Conservation (phyloP, 1,140 invertebrate species). For the Augochlora pura region DNA sequence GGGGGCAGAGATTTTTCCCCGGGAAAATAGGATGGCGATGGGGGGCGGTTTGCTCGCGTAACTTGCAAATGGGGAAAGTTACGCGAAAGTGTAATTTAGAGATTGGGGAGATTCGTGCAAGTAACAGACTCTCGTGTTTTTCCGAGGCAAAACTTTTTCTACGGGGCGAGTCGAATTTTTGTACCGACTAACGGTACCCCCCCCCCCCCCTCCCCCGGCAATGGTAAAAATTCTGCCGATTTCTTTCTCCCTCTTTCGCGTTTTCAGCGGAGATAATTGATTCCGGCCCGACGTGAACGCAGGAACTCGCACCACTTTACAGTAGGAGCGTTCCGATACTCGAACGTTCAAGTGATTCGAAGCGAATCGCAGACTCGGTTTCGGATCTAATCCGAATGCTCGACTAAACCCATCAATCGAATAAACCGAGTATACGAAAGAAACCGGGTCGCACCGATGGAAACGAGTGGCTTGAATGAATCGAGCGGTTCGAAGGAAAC, state of each 20-base stretch:
- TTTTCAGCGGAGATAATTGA: neutral
- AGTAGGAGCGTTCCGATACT: neutral
- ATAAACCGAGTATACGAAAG: too few relatives aligned
- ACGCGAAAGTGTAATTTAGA: constrained; percentile 21
- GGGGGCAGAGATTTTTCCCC: neutral
- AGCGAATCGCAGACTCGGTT: neutral
- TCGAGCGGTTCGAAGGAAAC: too few relatives aligned
- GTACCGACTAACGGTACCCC: neutral
- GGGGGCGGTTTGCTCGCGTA: neutral
- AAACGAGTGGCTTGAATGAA: too few relatives aligned
- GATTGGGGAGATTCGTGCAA: constrained; percentile 43
- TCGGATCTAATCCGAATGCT: neutral
- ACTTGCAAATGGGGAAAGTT: constrained; percentile 66
- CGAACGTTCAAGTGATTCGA: neutral
- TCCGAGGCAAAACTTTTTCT: constrained; percentile 27
- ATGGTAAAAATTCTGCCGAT: neutral
- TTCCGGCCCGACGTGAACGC: neutral
- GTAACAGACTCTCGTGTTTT: constrained; percentile 43
- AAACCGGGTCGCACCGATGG: too few relatives aligned
- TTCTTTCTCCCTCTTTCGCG: neutral
- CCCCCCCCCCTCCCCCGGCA: too few relatives aligned
- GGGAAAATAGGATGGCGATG: too few relatives aligned
- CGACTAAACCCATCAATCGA: neutral
- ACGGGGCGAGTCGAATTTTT: neutral
- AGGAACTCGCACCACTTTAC: neutral